Conservation (phyloP, 2,888 invertebrate genomes). For the Xanthorhoe spadicearia region DNA sequence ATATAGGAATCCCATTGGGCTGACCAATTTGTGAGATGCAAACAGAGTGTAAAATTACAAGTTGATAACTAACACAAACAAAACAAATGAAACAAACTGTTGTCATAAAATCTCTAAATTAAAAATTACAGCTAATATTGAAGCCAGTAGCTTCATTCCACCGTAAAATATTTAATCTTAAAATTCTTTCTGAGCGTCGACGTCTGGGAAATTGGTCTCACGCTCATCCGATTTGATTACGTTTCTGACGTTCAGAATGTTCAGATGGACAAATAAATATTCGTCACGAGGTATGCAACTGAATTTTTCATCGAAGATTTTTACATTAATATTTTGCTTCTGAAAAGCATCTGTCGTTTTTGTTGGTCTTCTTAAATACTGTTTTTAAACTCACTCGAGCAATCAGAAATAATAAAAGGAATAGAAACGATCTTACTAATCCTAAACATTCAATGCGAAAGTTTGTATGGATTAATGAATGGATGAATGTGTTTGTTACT, state of each 20-base stretch:
- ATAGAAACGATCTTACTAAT: too few species aligned
- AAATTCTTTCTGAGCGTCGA: slow-evolving; percentile 43
- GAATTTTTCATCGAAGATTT: slow-evolving; percentile 11
- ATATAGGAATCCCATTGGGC: too few species aligned
- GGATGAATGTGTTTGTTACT: too few species aligned
- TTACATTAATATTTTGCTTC: slow-evolving; percentile 1
- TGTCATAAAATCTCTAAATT: slow-evolving; percentile 6
- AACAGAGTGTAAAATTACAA: too few species aligned
- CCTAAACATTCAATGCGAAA: too few species aligned
- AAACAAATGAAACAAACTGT: background rate
- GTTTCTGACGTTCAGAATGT: slow-evolving; percentile 27
- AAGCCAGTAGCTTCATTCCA: slow-evolving; percentile 21
- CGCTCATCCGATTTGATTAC: slow-evolving; percentile 42
- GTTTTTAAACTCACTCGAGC: too few species aligned
- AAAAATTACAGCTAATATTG: slow-evolving; percentile 10
- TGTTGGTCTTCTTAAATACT: too few species aligned
- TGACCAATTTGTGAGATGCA: too few species aligned
- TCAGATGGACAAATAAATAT: slow-evolving; percentile 34
- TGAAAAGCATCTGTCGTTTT: background rate
- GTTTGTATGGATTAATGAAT: too few species aligned
- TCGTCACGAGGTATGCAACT: slow-evolving; percentile 14
- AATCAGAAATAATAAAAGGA: too few species aligned
- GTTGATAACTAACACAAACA: too few species aligned
- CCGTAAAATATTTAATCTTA: slow-evolving; percentile 49
- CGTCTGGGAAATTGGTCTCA: slow-evolving; percentile 41